Base-by-base conservation (phyloP, 2,888 invertebrate species). In the Polymixis lichenea region DNA sequence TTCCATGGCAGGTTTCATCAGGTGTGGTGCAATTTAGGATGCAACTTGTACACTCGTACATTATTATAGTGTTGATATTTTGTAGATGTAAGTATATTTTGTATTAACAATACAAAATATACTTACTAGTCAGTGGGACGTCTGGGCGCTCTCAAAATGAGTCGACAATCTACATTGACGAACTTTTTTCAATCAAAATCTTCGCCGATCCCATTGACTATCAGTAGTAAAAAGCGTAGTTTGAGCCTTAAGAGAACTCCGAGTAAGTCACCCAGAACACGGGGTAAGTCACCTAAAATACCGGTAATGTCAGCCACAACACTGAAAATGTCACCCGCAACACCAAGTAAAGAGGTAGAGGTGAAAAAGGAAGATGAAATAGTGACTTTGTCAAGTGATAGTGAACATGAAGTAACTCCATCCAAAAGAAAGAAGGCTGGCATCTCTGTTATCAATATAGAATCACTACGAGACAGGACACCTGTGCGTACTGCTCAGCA, bases 361-460 rank as follows among this genome's bases (percentile, higher is more conserved):
- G 46, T 46, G 77, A 77, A 71, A 38, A 80, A 71, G 56, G 82
- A 61, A 51, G 70, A 76, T 1, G 86, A 86, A 72, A 78, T 91
- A 4, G 87, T 95, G 73, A 84, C 88, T 83, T 87, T 94, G 75
- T 89, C 89, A 68, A 94, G 93, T 84, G 94, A 93, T 71, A 91
- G 93, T 77, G 94, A 94, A 80, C 78, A 86, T 64, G 79, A 86
- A 51, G 73, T 56, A 25, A 74, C 86, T 55, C 86, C 86, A 62
- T 13, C 55, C 9, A 83, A 85, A 51, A 82, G 7, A 43, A 53
- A 19, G 43, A 55, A 65, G 2, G 4, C 32, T n/a, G 9, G 49
- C 5, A 53, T 81, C 46, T 55, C 82, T 25, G 66, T 69, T 13
- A 73, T 51, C 58, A 72, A 58, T 71, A 77, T 84, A 66, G 77